These are phyloP conservation scores for Lophura nycthemera DNA, from an alignment of 2,113 vertebrate genomes.

Conservation along the genomic window DNA sequence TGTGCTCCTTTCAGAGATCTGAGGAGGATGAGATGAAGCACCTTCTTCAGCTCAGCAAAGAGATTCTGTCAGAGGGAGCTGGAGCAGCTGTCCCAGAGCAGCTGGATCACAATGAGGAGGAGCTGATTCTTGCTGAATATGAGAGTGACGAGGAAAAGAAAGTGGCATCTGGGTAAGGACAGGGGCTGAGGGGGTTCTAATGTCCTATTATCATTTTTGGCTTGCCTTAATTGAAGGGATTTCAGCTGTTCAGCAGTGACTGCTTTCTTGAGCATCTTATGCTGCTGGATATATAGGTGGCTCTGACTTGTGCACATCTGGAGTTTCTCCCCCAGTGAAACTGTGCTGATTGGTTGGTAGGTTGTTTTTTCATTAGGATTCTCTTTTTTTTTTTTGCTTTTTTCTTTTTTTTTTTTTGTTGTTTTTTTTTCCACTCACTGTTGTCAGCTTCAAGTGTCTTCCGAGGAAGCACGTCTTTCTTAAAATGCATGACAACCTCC, in stretches of 20 bases:
- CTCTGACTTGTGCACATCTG: neutral
- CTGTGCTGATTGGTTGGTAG: neutral
- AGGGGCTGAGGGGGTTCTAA: neutral
- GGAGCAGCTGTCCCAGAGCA: constrained; percentile 20
- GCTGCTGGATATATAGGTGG: neutral
- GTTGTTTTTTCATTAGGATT: neutral
- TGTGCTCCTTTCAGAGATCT: constrained; percentile 74
- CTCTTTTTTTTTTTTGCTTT: neutral
- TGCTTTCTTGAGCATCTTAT: neutral
- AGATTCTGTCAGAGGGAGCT: constrained; percentile 60
- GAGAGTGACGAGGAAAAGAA: constrained; percentile 92
- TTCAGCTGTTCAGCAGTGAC: neutral
- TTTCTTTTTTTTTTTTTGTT: neutral
- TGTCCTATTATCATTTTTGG: neutral
- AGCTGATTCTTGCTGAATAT: constrained; percentile 90
- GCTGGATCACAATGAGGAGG: constrained; percentile 83
- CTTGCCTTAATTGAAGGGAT: neutral
- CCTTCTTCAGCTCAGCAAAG: constrained; percentile 86
- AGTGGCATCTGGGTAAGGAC: constrained; percentile 62
- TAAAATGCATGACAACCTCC: neutral
- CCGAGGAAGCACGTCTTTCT: neutral
- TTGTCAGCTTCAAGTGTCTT: neutral
- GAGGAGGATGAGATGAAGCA: constrained; percentile 86
- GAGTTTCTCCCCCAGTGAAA: neutral
- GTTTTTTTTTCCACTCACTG: no score